Conservation (phyloP, 2,888 invertebrate genomes). For the Ormyrus pomaceus region DNA sequence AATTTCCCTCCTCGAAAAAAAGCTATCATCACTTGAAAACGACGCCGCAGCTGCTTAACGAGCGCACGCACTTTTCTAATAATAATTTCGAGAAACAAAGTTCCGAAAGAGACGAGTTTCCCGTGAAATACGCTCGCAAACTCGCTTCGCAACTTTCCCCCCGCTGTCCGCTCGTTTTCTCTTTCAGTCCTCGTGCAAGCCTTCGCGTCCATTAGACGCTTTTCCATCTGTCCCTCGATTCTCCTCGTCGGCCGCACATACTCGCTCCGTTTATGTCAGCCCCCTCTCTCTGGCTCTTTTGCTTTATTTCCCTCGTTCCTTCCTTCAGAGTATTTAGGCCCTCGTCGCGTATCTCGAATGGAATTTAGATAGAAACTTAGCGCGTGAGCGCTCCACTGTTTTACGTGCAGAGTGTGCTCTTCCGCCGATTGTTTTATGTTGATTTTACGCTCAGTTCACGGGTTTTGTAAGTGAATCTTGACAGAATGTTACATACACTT, state of each 20-base stretch:
- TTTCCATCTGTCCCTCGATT: conserved; percentile 27
- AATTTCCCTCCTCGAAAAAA: no score
- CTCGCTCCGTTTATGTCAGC: no score
- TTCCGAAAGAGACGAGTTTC: no score
- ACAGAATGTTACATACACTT: no score
- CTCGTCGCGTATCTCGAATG: background rate
- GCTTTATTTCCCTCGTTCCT: conserved; percentile 20
- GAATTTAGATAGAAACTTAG: conserved; percentile 10
- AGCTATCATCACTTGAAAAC: no score
- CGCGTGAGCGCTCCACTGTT: background rate
- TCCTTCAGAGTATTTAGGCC: conserved; percentile 16
- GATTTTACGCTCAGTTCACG: background rate
- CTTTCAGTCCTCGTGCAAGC: background rate
- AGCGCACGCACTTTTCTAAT: no score
- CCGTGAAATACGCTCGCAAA: no score
- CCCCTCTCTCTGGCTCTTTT: background rate
- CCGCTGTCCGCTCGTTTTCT: conserved; percentile 38
- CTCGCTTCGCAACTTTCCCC: conserved; percentile 6
- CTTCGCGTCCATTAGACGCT: conserved; percentile 30
- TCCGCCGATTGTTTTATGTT: background rate
- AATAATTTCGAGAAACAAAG: background rate
- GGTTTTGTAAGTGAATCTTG: background rate
- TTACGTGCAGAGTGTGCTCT: background rate
- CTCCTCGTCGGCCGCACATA: background rate
- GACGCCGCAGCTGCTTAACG: no score